Base-by-base conservation (phyloP, 2,797 vertebrate species). In the Australoheros facetus region DNA sequence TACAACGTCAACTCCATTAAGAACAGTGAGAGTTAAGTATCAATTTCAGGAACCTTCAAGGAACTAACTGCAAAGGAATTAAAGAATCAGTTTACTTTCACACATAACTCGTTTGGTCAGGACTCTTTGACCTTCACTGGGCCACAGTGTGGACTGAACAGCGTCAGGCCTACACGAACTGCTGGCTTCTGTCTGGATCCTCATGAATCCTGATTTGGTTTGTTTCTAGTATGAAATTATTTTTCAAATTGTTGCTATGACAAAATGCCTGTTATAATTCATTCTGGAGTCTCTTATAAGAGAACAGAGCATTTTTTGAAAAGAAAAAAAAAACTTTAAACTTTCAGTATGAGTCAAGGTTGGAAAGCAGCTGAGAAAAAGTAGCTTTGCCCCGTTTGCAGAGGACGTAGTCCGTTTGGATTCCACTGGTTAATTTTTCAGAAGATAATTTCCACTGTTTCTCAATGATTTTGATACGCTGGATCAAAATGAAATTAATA, bases 391-490 rank as follows among this genome's bases (percentile, higher is more conserved):
- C 4, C 2, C 45, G 4, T 45, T 45, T 45, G 42, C 13, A 14
- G 42, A 45, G 42, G 42, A 12, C 4, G 42, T 5, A 16, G 13
- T 6, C 4, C 7, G 45, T 48, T 48, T 48, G 16, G 5, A 17
- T 16, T 48, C 5, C 45, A 17, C 23, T 12, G 42, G 23, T 48
- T 28, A 0, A 66, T 45, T 23, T 45, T 42, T 17, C 23, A 11
- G 39, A 45, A 51, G 17, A 51, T 8, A 19, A 51, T 8, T 3
- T 51, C 48, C 19, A 9, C 48, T 19, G 17, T 51, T n/a, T 53
- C 48, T 53, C 8, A 9, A 16, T 3, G 8, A 53, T 6, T 53
- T 4, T 53, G 51, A 10, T 4, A 4, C 0, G 60, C 2, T 0
- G 60, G 42, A 64, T 26, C 14, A 45, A 64, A 64, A 26, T 16